Evolutionary conservation across 2,797 vertebrate species (phyloP), one percentile per base, ranked within the genome.

Genomic region (Mionectes olivaceus): DNA sequence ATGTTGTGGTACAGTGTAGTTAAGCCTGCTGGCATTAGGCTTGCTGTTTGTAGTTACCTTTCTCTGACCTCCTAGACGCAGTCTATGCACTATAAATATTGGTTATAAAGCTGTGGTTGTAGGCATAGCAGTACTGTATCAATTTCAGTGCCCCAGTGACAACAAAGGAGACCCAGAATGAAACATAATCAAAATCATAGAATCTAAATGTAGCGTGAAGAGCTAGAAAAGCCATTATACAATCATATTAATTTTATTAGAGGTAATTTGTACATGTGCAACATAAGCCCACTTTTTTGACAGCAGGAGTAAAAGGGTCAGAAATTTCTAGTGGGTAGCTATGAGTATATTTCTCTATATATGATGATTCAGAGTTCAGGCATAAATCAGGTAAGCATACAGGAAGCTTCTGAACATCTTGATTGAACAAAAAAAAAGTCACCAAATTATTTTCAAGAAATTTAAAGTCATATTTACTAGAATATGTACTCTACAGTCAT

Each of bases 11-110:
- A 78, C n/a, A 79, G 50, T 32, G 23, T 35, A 49, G n/a, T 56
- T 89, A 75, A 78, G 37, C 35, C 32, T 69, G 35, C 39, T 94
- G 57, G 49, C 73, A 80, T 75, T 57, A 83, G 76, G 23, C 24
- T 88, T 81, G 39, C 55, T 91, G 23, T 81, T 88, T 61, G 63
- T 16, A 69, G 76, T 79, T 94, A 94, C 88, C 91, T 95, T 81
- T 87, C 70, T 86, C 47, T 95, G 90, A 96, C 91, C 93, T 90
- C 61, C 35, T 69, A 56, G 83, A 91, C 53, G 59, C 28, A 91
- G 63, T 9, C 39, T 30, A 7, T 7, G 9, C 63, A 76, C 80
- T 67, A 84, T 90, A 96, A 96, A 94, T 77, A 91, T 25, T 79
- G 47, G 35, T 79, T 86, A 79, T 94, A 95, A 91, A 95, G 83